Evolutionary conservation across 2,797 vertebrate genomes (phyloP).

Genomic region (Chrosomus eos): DNA sequence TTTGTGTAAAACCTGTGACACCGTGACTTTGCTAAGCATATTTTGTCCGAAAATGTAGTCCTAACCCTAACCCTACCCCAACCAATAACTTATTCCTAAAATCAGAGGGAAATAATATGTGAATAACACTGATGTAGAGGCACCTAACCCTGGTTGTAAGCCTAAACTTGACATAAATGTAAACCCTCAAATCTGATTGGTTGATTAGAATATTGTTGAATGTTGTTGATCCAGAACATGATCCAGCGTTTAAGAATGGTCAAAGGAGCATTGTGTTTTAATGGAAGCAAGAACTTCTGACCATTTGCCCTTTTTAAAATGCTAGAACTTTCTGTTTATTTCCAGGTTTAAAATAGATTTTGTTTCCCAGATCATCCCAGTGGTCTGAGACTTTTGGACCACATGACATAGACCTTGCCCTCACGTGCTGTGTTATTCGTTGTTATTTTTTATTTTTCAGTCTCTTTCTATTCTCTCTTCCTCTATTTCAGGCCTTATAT

Average conservation of each 20-base stretch:
- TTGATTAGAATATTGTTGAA: not conserved
- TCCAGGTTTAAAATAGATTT: not conserved
- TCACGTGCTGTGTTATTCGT: not conserved
- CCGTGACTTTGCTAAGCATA: not conserved
- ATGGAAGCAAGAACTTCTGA: not conserved
- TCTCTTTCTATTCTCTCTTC: not conserved
- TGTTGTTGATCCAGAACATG: not conserved
- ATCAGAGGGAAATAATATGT: not conserved
- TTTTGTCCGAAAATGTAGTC: not conserved
- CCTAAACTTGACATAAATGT: not conserved
- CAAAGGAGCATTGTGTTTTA: not conserved
- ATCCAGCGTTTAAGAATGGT: not conserved
- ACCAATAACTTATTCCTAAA: not conserved
- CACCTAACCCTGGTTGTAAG: not conserved
- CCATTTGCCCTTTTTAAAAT: too few relatives aligned
- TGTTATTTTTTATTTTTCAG: not conserved
- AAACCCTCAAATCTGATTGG: not conserved
- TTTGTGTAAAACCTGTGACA: not conserved
- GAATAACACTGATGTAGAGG: not conserved
- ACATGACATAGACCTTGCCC: not conserved
- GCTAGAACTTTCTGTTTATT: not conserved
- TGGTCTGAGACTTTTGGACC: not conserved
- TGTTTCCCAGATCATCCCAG: not conserved
- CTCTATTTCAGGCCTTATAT: not conserved
- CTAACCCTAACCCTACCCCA: not conserved